Evolutionary conservation across 2,888 invertebrate species (phyloP), one percentile per base, ranked within the genome.

Genomic region (Achlya flavicornis): DNA sequence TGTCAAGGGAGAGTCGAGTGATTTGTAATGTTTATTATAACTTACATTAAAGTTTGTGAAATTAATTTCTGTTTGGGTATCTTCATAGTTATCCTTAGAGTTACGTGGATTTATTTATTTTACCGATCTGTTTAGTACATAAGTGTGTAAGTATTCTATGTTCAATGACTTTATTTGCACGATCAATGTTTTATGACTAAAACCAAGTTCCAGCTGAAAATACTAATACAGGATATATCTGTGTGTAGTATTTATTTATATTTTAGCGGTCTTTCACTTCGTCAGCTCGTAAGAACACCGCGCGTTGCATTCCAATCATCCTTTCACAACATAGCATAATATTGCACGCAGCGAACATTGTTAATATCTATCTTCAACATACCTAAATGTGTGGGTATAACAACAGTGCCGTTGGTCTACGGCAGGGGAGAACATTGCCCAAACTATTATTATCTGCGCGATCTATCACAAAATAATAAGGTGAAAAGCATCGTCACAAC

Each of bases 321-420:
- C 59, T 60, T 19, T 60, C 59, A 60, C 41, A 60, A 43, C 62
- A 66, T 67, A 67, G 65, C 74, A n/a, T n/a, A n/a, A 67, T 58
- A 46, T 35, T 58, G 58, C 62, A 62, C 33, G 43, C 12, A 62
- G 62, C 41, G 41, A n/a, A n/a, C n/a, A n/a, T n/a, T n/a, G n/a
- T n/a, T n/a, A n/a, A 41, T 38, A 38, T 7, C 38, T 46, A 46
- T 46, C 46, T 46, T 46, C 46, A 46, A 41, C 41, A n/a, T n/a
- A n/a, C n/a, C n/a, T n/a, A n/a, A n/a, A n/a, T n/a, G n/a, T n/a
- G n/a, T n/a, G n/a, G n/a, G n/a, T n/a, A n/a, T n/a, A n/a, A n/a
- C n/a, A 41, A 38, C 38, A 38, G 6, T 8, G 10, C 4, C 38
- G 38, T 41, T 41, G 12, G 41, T 41, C 5, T 41, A 6, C 6